Evolutionary conservation across 1,140 invertebrate genomes (phyloP).

Genomic region (Procambarus virginalis): DNA sequence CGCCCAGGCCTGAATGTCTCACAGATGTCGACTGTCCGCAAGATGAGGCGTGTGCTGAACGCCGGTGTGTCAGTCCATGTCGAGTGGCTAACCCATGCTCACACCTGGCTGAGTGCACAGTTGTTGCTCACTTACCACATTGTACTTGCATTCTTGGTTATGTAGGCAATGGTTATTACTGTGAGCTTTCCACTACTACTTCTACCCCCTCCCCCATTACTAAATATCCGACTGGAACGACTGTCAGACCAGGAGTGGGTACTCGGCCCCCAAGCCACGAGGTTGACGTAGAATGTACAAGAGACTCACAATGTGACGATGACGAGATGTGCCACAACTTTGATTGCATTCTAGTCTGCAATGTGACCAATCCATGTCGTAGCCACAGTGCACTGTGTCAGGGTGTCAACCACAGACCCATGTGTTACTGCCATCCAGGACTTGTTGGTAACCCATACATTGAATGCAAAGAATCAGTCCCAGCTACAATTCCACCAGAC

Average conservation of each 20-base stretch:
- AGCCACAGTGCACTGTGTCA: conserved; percentile 8
- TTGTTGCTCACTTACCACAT: conserved; percentile 86
- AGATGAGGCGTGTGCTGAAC: conserved; percentile 83
- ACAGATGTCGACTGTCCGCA: conserved; percentile 86
- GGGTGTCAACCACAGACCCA: conserved; percentile 73
- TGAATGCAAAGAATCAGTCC: conserved; percentile 81
- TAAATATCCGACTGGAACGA: conserved; percentile 22
- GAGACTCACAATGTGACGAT: conserved; percentile 47
- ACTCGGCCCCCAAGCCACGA: conserved; percentile 21
- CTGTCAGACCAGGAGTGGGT: conserved; percentile 36
- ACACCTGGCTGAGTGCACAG: conserved; percentile 83
- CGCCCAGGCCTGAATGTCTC: conserved; percentile 83
- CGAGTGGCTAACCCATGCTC: conserved; percentile 79
- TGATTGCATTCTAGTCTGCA: conserved; percentile 41
- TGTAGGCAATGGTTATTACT: conserved; percentile 80
- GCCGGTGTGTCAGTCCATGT: conserved; percentile 85
- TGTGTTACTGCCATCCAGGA: conserved; percentile 88
- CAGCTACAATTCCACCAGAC: conserved; percentile 77
- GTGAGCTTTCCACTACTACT: conserved; percentile 41
- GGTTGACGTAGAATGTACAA: conserved; percentile 49
- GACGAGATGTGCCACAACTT: conserved; percentile 46
- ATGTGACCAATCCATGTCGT: conserved; percentile 37
- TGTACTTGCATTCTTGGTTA: conserved; percentile 85
- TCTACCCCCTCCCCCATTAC: conserved; percentile 19
- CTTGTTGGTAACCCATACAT: conserved; percentile 89